phyloP scores from a whole-genome alignment of 2,888 invertebrate genomes.

The Hemistola chrysoprasaria region DNA sequence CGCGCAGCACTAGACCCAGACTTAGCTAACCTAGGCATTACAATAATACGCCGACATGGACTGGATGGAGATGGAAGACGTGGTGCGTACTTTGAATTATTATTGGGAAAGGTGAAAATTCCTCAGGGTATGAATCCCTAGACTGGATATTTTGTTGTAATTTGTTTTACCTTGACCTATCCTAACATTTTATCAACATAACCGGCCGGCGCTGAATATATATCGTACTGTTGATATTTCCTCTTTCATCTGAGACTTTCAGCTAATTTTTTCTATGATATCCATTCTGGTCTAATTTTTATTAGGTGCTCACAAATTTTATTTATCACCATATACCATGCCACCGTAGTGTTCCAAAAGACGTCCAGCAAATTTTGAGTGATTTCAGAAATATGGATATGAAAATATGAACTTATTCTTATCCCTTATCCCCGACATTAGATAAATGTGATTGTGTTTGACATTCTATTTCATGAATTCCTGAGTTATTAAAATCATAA shows the following conservation, averaged over 20 bases:
- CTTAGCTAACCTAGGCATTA: conserved; percentile 58
- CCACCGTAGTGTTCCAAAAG: too few relatives aligned
- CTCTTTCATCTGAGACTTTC: conserved; percentile 11
- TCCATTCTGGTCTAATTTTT: too few relatives aligned
- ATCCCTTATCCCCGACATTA: too few relatives aligned
- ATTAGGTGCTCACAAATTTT: too few relatives aligned
- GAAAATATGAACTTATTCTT: too few relatives aligned
- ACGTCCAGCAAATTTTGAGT: too few relatives aligned
- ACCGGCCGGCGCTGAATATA: conserved; percentile 46
- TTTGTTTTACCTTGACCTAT: conserved; percentile 71
- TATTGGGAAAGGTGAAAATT: conserved; percentile 16
- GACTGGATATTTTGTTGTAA: conserved; percentile 37
- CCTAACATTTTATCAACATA: conserved; percentile 70
- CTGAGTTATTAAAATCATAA: too few relatives aligned
- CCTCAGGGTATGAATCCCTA: conserved; percentile 8
- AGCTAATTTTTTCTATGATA: too few relatives aligned
- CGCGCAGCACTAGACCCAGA: conserved; percentile 60
- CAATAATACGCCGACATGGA: conserved; percentile 67
- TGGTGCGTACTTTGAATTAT: conserved; percentile 59
- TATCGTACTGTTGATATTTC: conserved; percentile 42
- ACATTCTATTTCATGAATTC: too few relatives aligned
- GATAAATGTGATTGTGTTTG: too few relatives aligned
- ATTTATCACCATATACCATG: too few relatives aligned
- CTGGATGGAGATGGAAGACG: conserved; percentile 77
- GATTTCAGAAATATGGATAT: too few relatives aligned